Conservation (phyloP, 2,888 invertebrate genomes). For the Heliconius cydno region DNA sequence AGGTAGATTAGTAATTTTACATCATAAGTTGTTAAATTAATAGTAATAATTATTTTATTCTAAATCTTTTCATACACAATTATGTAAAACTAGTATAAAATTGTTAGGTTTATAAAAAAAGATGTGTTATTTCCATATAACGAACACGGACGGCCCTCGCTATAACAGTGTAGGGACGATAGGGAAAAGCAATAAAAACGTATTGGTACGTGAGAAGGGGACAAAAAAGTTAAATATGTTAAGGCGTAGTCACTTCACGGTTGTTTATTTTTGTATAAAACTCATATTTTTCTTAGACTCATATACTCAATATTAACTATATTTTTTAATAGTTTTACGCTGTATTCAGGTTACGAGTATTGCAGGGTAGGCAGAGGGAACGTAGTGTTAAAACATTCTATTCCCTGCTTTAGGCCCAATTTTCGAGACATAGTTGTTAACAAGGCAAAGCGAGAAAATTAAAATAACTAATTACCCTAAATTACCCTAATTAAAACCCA, state of each 20-base stretch:
- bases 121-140: constrained; percentile 45
- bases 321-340: no score
- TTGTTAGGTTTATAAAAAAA: background rate
- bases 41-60: background rate
- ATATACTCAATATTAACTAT: background rate
- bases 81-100: background rate
- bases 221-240: constrained; percentile 44
- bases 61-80: background rate
- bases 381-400: background rate
- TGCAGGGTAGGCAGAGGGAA: background rate
- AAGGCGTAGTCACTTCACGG: constrained; percentile 38
- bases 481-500: no score
- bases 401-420: background rate
- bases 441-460: no score
- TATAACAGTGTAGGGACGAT: background rate
- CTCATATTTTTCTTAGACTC: background rate
- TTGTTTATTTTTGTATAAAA: constrained; percentile 13
- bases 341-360: background rate
- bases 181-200: constrained; percentile 41
- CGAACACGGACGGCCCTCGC: constrained; percentile 9
- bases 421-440: background rate
- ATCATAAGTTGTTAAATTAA: background rate
- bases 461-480: no score
- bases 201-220: constrained; percentile 37
- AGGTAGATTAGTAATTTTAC: no score